Percentiles rank a stretch among this genome's conserved stretches.
Evolutionary conservation across 2,888 invertebrate species (phyloP).

Genomic region (Drosophila cyrtoloma): DNA sequence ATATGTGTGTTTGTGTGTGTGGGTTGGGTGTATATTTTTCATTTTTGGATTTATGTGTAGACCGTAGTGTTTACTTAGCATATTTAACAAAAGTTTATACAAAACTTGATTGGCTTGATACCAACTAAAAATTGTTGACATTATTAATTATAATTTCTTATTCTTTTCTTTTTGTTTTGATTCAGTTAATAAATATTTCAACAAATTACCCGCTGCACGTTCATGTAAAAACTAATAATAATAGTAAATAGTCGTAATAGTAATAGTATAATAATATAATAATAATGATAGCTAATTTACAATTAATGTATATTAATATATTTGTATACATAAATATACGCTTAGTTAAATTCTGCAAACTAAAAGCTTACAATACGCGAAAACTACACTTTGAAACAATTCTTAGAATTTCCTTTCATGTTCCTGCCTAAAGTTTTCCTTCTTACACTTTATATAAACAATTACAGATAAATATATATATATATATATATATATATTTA

Average conservation of each 20-base stretch:
- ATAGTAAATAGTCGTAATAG: conserved; percentile 51
- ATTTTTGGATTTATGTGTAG: conserved; percentile 46
- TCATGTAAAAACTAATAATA: conserved; percentile 65
- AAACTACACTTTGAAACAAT: conserved; percentile 63
- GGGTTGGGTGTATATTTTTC: conserved; percentile 23
- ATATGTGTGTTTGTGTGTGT: conserved; percentile 13
- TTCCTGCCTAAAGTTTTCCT: conserved; percentile 11
- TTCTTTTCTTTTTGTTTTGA: conserved; percentile 27
- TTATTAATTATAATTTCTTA: not conserved
- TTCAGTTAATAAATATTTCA: conserved; percentile 73
- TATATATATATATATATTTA: not conserved
- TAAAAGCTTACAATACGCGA: conserved; percentile 62
- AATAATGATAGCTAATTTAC: conserved; percentile 63
- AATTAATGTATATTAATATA: conserved; percentile 17
- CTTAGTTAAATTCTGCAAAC: conserved; percentile 66
- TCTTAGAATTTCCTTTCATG: conserved; percentile 64
- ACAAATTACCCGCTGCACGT: conserved; percentile 68
- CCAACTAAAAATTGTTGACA: conserved; percentile 59
- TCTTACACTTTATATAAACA: conserved; percentile 24
- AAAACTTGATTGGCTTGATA: conserved; percentile 69
- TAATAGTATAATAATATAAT: conserved; percentile 46
- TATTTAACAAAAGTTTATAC: conserved; percentile 77
- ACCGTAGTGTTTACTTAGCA: conserved; percentile 56
- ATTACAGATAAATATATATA: conserved; percentile 16
- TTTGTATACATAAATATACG: conserved; percentile 15